phyloP scores from a whole-genome alignment of 1,140 invertebrate genomes.

The Harlomillsia oculata region DNA sequence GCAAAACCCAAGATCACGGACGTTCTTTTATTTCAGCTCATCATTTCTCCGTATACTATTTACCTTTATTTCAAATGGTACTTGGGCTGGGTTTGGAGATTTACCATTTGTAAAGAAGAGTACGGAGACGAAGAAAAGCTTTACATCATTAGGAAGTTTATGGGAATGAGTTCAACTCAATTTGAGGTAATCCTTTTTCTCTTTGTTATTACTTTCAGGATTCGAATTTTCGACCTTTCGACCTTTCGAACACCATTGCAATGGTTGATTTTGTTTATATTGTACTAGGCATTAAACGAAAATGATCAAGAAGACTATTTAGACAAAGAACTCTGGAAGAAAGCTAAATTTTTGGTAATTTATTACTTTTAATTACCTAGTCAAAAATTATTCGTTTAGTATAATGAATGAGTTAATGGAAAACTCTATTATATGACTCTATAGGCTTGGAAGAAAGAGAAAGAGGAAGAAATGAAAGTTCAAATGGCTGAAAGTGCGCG shows the following conservation, averaged over 20 bases:
- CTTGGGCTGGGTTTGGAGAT: constrained; percentile 67
- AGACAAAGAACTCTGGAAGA: constrained; percentile 66
- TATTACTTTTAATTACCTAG: too few relatives aligned
- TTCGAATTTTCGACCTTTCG: too few relatives aligned
- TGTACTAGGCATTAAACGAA: constrained; percentile 62
- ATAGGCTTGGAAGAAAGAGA: constrained; percentile 61
- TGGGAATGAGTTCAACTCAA: constrained; percentile 53
- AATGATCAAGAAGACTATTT: constrained; percentile 63
- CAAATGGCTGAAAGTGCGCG: constrained; percentile 65
- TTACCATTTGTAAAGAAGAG: constrained; percentile 59
- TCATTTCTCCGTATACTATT: constrained; percentile 65
- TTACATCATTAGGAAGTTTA: constrained; percentile 67
- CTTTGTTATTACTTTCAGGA: too few relatives aligned
- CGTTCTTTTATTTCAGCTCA: constrained; percentile 70
- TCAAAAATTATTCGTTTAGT: too few relatives aligned
- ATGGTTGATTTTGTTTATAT: constrained; percentile 16
- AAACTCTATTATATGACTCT: constrained; percentile 7
- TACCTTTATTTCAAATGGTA: constrained; percentile 62
- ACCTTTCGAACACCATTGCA: too few relatives aligned
- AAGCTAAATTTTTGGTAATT: constrained; percentile 60
- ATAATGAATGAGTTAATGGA: too few relatives aligned
- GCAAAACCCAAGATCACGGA: constrained; percentile 65
- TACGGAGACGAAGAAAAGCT: constrained; percentile 73
- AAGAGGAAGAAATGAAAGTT: constrained; percentile 72
- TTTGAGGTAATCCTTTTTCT: constrained; percentile 44